Conservation (phyloP, 2,113 vertebrate species). For the Callipepla californica region DNA sequence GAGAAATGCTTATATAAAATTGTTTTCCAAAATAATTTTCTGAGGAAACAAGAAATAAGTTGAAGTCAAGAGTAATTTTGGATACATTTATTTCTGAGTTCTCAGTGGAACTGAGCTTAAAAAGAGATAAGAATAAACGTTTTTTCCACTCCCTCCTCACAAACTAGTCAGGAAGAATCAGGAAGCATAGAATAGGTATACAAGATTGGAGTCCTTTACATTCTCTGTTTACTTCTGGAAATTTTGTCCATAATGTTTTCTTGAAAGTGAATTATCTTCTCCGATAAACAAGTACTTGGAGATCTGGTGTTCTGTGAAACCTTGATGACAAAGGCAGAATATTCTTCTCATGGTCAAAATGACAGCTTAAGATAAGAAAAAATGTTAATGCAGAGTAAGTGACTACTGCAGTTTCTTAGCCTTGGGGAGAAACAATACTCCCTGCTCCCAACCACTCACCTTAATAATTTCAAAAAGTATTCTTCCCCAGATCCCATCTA, state of each 20-base stretch:
- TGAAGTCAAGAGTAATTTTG: neutral
- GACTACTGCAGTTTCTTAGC: neutral
- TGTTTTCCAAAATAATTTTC: neutral
- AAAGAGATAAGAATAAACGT: neutral
- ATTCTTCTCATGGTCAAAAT: neutral
- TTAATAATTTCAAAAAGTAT: neutral
- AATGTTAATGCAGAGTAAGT: neutral
- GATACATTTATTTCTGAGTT: neutral
- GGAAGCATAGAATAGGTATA: neutral
- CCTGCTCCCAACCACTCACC: fast-evolving
- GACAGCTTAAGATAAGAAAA: neutral
- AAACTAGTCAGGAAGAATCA: neutral
- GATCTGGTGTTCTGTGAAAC: neutral
- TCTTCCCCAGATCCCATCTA: neutral
- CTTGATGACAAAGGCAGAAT: neutral
- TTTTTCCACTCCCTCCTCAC: neutral
- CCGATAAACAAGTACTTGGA: neutral
- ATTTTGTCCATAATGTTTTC: fast-evolving
- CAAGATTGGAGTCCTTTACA: neutral
- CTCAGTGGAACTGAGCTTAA: neutral
- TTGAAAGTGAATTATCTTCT: neutral
- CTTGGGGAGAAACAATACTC: neutral
- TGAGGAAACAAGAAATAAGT: neutral
- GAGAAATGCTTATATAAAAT: neutral
- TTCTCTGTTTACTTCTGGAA: neutral